Conservation (phyloP, 2,797 vertebrate species). For the Heteromormyrus szaboi region DNA sequence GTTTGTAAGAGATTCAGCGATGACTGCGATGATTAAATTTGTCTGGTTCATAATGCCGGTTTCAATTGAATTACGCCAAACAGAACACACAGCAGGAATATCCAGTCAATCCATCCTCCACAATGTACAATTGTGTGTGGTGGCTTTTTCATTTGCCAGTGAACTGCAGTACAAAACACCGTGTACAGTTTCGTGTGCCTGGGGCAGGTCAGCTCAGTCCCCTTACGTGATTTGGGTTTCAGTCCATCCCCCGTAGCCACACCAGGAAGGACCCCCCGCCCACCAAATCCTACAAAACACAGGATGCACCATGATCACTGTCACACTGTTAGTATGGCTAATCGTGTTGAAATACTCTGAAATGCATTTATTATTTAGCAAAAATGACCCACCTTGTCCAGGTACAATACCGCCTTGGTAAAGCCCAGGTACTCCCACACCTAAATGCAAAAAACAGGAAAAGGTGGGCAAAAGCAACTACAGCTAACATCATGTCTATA, state of each 20-base stretch:
- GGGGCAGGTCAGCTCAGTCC: background rate
- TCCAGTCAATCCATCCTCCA: background rate
- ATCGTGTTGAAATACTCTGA: background rate
- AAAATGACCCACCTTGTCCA: constrained; percentile 68
- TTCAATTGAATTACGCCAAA: background rate
- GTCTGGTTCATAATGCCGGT: background rate
- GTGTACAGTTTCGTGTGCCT: background rate
- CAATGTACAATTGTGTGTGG: background rate
- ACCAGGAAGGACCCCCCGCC: constrained; percentile 81
- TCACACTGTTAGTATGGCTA: background rate
- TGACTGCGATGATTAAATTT: constrained; percentile 6
- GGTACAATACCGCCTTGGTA: constrained; percentile 82
- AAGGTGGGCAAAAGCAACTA: background rate
- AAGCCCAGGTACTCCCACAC: constrained; percentile 85
- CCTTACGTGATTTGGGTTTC: constrained; percentile 79
- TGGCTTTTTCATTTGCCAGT: background rate
- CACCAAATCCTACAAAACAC: constrained; percentile 55
- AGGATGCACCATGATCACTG: background rate
- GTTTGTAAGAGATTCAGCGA: background rate
- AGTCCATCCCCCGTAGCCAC: constrained; percentile 82
- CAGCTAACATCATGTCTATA: background rate
- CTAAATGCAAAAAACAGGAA: constrained; percentile 49
- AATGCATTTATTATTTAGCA: background rate
- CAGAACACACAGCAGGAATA: background rate
- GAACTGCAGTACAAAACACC: background rate